Percentiles rank a stretch among this genome's conserved stretches.
Evolutionary conservation across 2,888 invertebrate genomes (phyloP).

Genomic region (Lycaena phlaeas): DNA sequence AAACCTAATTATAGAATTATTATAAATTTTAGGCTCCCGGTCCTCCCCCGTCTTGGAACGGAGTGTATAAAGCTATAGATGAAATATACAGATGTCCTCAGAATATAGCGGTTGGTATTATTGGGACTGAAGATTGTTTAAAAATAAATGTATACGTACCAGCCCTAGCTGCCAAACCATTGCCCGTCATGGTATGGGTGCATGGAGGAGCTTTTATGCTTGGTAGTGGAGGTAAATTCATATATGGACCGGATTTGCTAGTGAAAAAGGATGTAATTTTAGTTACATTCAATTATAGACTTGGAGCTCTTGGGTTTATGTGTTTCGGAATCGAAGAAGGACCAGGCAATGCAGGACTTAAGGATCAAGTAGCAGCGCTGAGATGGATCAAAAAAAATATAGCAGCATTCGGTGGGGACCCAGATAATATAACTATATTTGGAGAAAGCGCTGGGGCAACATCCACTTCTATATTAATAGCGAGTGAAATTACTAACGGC

Average conservation of each 20-base stretch:
- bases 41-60: conserved; percentile 52
- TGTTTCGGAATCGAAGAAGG: conserved; percentile 56
- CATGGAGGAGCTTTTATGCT: conserved; percentile 56
- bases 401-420: conserved; percentile 55
- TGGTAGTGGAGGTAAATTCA: conserved; percentile 49
- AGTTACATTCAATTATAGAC: conserved; percentile 57
- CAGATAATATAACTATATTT: conserved; percentile 55
- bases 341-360: conserved; percentile 57
- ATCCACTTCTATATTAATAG: conserved; percentile 40
- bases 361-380: conserved; percentile 59
- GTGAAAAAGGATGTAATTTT: conserved; percentile 48
- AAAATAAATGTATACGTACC: conserved; percentile 56
- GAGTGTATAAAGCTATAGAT: conserved; percentile 46
- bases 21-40: conserved; percentile 42
- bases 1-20: no score
- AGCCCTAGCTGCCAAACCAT: conserved; percentile 25
- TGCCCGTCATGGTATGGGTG: conserved; percentile 57
- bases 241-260: conserved; percentile 52
- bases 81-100: conserved; percentile 48
- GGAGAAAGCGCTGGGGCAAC: conserved; percentile 59
- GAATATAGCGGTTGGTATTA: conserved; percentile 25
- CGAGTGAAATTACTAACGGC: conserved; percentile 41
- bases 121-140: conserved; percentile 53
- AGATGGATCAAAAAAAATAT: conserved; percentile 59
- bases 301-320: conserved; percentile 51